Evolutionary conservation across 64 coral and sea anemone genomes (phyloP), one percentile per base, ranked within the genome.

Genomic region (Montipora capricornis): DNA sequence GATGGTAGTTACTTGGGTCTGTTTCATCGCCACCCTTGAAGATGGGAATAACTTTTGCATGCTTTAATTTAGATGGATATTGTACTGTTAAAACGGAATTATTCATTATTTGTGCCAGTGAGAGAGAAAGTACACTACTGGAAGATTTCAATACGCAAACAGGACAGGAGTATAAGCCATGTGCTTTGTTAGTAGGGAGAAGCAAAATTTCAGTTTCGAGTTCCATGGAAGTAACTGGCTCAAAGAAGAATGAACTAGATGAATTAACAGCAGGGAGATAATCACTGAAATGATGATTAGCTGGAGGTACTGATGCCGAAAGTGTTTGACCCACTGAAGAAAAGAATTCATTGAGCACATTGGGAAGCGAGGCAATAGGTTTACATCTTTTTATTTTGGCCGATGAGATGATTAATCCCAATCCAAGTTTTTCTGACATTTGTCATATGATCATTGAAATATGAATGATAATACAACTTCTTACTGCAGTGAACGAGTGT

Each of bases 381-480:
- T 68, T 68, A 68, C 64, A 68, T 68, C 64, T 68, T 68, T 68
- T 68, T 68, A 68, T 68, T 68, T 68, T 14, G 64, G 64, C 64
- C 8, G 64, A 68, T 68, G 64, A 68, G 64, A 68, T 68, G 64
- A 73, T 77, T 89, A 75, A 89, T 77, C 49, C 87, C 71, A 44
- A 53, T 58, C 71, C 87, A 77, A 49, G 71, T 76, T 76, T 89
- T 77, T 77, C 50, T 89, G 16, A 89, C 51, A 74, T 89, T 89
- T 48, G 68, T 76, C 70, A 77, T 29, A 76, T 76, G n/a, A 20
- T 22, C 53, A 76, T 89, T 53, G 74, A 76, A 89, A 76, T 68
- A 87, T 22, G 46, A 66, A 87, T 69, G 46, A 73, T 77, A 68
- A 14, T 68, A 68, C 29, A 9, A 44, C 74, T 76, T 89, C 26